Conservation (phyloP, 1,140 invertebrate species). For the Lamellibrachia luymesi region DNA sequence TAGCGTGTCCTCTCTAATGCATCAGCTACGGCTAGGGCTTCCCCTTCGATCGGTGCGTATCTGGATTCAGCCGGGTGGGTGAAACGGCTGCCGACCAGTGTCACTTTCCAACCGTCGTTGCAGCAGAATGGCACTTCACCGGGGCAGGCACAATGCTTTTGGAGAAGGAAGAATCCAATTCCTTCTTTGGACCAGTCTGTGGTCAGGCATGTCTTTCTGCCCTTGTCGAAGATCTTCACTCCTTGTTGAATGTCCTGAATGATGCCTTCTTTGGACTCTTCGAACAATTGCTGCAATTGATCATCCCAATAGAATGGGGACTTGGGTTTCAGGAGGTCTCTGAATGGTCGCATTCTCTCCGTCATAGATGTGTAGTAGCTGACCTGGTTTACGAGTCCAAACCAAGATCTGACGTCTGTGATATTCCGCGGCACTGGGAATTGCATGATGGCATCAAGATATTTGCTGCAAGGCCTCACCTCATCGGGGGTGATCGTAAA, state of each 20-base stretch:
- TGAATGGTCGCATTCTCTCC: constrained; percentile 30
- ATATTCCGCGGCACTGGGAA: constrained; percentile 20
- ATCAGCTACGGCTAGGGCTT: constrained; percentile 38
- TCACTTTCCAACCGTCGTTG: constrained; percentile 32
- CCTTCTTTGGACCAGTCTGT: constrained; percentile 37
- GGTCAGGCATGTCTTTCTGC: constrained; percentile 33
- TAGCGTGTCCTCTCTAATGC: constrained; percentile 30
- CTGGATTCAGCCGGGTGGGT: constrained; percentile 36
- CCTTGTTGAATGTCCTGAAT: constrained; percentile 34
- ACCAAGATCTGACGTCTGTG: constrained; percentile 32
- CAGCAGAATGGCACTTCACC: constrained; percentile 33
- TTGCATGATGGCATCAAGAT: constrained; percentile 22
- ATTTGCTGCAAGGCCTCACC: constrained; percentile 30
- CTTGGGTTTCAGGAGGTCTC: not conserved
- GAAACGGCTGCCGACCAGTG: constrained; percentile 38
- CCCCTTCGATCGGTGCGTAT: constrained; percentile 36
- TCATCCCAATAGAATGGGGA: constrained; percentile 14
- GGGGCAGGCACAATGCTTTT: constrained; percentile 35
- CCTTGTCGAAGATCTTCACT: constrained; percentile 35
- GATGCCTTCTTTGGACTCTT: constrained; percentile 31
- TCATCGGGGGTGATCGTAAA: constrained; percentile 30
- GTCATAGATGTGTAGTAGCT: constrained; percentile 33
- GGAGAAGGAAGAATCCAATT: constrained; percentile 23
- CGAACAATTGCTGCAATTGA: constrained; percentile 28
- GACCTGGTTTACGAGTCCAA: constrained; percentile 39